Base-by-base conservation (phyloP, 1,140 invertebrate genomes). In the Saxidomus purpurata region DNA sequence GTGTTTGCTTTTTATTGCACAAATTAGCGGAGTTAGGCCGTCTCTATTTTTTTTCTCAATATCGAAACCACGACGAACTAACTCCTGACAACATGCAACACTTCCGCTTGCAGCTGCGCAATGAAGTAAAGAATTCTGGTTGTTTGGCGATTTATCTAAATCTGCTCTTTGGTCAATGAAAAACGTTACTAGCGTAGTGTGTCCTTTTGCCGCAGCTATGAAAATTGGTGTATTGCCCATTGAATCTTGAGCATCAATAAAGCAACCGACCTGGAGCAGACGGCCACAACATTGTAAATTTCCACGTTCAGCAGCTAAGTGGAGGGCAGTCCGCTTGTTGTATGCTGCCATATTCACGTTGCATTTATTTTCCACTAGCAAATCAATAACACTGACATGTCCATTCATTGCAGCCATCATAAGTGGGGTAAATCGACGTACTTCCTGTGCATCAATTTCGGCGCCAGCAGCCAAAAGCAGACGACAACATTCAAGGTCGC, bases 231-330 rank as follows among this genome's bases (percentile, higher is more conserved):
- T 93, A 83, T 92, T 92, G 4, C 91, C 93, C n/a, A 93, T 85
- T n/a, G 92, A 84, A 82, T 96, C 94, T 86, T 94, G 93, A 19
- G 92, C 91, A 85, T 95, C 93, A 43, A 94, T 92, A 49, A 86
- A 80, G 11, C 95, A 94, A 31, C 93, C 94, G 43, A 94, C 93
- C 9, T 95, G 94, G 2, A 97, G 94, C 31, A 97, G 92, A 15
- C 96, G 89, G 79, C 96, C 95, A 49, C 97, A 94, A 89, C 97
- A 97, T 31, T 95, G 90, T n/a, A 96, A 95, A 17, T 96, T 96
- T 4, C 95, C 95, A 25, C 95, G 90, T 88, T 95, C 94, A 11
- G 95, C 94, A 6, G 95, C 95, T 74, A 94, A 90, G 76, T 96
- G 95, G 22, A 96, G 83, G 0, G 95, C 95, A 6, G 94, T 95